These are phyloP conservation scores for Cyanistes caeruleus DNA, from an alignment of 2,113 vertebrate species.

Conservation along the genomic window DNA sequence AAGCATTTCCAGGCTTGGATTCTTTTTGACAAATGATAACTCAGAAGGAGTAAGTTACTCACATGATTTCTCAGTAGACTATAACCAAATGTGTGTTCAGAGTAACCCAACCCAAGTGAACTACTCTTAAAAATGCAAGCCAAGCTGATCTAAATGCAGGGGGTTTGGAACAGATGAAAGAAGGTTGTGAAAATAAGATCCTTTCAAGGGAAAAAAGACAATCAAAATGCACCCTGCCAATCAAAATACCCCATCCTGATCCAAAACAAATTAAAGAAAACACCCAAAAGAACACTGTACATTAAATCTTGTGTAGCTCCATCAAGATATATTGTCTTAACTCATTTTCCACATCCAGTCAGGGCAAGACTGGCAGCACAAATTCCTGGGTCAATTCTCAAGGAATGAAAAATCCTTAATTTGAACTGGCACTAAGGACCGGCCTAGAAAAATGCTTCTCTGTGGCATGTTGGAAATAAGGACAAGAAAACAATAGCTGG, in stretches of 20 bases:
- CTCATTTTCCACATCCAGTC: background rate
- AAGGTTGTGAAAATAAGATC: background rate
- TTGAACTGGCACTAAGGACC: background rate
- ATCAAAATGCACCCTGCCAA: slow-evolving; percentile 16
- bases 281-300: background rate
- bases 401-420: background rate
- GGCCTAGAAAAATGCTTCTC: background rate
- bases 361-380: background rate
- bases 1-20: background rate
- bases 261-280: background rate
- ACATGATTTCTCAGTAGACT: background rate
- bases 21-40: background rate
- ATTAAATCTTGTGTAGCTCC: background rate
- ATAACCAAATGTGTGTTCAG: background rate
- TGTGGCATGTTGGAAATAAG: background rate
- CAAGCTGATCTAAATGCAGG: slow-evolving; percentile 8
- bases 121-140: background rate
- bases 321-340: background rate
- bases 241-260: background rate
- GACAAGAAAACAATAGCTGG: slow-evolving; percentile 14
- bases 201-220: background rate
- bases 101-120: slow-evolving; percentile 7
- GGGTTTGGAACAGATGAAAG: slow-evolving; percentile 10
- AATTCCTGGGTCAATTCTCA: background rate
- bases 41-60: background rate